A percentile compares a stretch with the other conserved stretches of the same genome.
Evolutionary conservation across 2,888 invertebrate genomes (phyloP).

Genomic region (Blastobasis lacticolella): DNA sequence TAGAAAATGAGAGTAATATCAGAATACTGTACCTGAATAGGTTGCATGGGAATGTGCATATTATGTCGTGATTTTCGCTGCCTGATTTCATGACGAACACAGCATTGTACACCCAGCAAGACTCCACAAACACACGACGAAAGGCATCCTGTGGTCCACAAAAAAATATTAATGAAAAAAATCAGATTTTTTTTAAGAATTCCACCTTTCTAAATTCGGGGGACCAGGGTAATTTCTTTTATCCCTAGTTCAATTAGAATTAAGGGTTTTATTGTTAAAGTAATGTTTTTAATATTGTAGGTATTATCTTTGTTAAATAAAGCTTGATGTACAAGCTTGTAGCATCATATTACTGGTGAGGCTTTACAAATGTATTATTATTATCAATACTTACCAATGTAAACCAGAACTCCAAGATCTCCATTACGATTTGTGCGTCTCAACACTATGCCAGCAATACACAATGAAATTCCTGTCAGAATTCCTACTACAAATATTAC

Average conservation of each 20-base stretch:
- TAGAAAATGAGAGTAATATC: no score
- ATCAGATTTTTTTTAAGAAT: no score
- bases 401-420: slow-evolving; percentile 78
- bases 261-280: no score
- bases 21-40: slow-evolving; percentile 43
- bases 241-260: no score
- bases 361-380: background rate
- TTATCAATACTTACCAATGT: slow-evolving; percentile 67
- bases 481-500: slow-evolving; percentile 80
- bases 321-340: no score
- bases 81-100: slow-evolving; percentile 69
- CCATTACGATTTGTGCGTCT: slow-evolving; percentile 76
- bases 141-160: slow-evolving; percentile 51
- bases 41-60: slow-evolving; percentile 63
- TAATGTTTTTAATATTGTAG: no score
- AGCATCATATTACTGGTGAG: background rate
- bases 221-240: no score
- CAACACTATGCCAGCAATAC: slow-evolving; percentile 78
- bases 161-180: no score
- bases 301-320: no score
- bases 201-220: no score
- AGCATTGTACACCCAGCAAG: slow-evolving; percentile 77
- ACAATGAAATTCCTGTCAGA: slow-evolving; percentile 77
- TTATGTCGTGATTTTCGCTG: slow-evolving; percentile 54
- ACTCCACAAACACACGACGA: slow-evolving; percentile 77